A percentile compares a stretch with the other conserved stretches of the same genome.
phyloP scores from a whole-genome alignment of 2,797 vertebrate genomes.

The Hemitrygon akajei region DNA sequence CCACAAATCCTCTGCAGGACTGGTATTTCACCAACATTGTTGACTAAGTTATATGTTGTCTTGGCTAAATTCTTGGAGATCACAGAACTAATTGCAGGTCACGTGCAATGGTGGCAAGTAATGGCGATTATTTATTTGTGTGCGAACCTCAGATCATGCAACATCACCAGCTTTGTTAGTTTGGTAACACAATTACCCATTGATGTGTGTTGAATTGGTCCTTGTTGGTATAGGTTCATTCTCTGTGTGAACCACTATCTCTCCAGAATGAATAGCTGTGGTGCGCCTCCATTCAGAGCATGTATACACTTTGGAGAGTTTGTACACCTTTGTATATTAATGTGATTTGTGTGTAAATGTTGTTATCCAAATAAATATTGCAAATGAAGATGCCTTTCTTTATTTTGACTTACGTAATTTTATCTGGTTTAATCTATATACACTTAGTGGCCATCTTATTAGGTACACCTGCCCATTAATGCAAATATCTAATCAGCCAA shows the following conservation, averaged over 20 bases:
- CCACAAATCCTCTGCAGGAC: not conserved
- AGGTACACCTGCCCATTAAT: too few species aligned
- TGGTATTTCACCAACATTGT: not conserved
- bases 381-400: not conserved
- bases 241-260: not conserved
- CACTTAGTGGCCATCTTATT: not conserved
- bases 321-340: not conserved
- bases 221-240: too few species aligned
- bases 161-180: not conserved
- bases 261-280: not conserved
- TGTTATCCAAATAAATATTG: not conserved
- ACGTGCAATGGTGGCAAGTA: not conserved
- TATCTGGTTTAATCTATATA: too few species aligned
- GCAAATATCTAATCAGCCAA: too few species aligned
- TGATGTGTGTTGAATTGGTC: not conserved
- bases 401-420: not conserved
- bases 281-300: not conserved
- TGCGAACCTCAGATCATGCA: not conserved
- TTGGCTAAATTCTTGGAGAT: not conserved
- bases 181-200: not conserved
- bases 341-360: not conserved
- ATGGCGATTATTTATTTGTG: not conserved
- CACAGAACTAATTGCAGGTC: not conserved
- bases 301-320: not conserved
- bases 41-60: not conserved